Evolutionary conservation across 1,140 invertebrate species (phyloP).

Genomic region (Calephelis nemesis): DNA sequence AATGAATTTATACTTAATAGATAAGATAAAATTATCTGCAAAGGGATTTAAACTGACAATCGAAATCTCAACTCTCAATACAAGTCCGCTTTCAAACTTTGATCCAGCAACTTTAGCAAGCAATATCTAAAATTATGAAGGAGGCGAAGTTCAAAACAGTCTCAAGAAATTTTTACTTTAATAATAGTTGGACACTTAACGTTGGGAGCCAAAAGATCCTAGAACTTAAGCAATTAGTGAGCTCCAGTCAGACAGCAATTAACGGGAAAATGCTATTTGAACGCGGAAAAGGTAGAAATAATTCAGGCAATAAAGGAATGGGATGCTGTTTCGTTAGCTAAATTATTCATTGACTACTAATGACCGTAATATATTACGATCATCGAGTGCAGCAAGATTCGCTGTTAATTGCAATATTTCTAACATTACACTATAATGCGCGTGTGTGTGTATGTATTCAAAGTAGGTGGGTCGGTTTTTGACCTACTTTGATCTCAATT

Average conservation of each 20-base stretch:
- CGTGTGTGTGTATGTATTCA: too few relatives aligned
- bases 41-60: constrained; percentile 5
- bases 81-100: constrained; percentile 4
- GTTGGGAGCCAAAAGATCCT: constrained; percentile 63
- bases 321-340: constrained; percentile 46
- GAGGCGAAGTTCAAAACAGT: constrained; percentile 61
- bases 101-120: constrained; percentile 9
- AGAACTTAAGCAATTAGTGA: constrained; percentile 77
- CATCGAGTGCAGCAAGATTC: not conserved
- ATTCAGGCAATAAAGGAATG: constrained; percentile 59
- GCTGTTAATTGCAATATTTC: too few relatives aligned
- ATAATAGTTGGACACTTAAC: constrained; percentile 67
- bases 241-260: constrained; percentile 73
- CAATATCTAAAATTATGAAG: constrained; percentile 56
- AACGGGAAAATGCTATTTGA: constrained; percentile 71
- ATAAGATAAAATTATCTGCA: not conserved
- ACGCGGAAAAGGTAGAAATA: constrained; percentile 69
- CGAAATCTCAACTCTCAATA: constrained; percentile 10
- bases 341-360: constrained; percentile 70
- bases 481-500: too few relatives aligned
- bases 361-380: constrained; percentile 48
- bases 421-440: too few relatives aligned
- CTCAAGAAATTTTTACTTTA: constrained; percentile 69
- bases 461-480: too few relatives aligned
- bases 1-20: not conserved